Conservation (phyloP, 2,797 vertebrate species). For the Cirrhinus molitorella region DNA sequence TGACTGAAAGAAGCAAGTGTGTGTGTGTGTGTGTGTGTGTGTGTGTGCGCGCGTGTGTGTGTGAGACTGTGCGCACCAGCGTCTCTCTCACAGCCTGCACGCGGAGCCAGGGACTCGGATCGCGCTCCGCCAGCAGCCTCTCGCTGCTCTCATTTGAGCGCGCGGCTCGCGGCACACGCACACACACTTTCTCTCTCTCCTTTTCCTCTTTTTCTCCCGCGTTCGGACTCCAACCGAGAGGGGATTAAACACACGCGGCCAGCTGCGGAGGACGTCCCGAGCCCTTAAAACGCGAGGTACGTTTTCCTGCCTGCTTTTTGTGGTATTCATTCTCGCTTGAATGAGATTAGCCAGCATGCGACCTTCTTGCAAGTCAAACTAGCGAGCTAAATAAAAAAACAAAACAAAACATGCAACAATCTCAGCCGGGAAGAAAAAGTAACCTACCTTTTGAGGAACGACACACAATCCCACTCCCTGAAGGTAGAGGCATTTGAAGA, state of each 20-base stretch:
- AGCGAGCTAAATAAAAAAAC: slow-evolving; percentile 64
- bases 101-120: slow-evolving; percentile 80
- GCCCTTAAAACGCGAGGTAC: slow-evolving; percentile 70
- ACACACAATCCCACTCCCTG: slow-evolving; percentile 89
- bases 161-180: slow-evolving; percentile 59
- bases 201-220: slow-evolving; percentile 70
- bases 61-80: slow-evolving; percentile 52
- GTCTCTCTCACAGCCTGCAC: slow-evolving; percentile 63
- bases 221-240: slow-evolving; percentile 80
- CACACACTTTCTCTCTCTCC: slow-evolving; percentile 57
- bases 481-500: slow-evolving; percentile 93
- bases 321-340: slow-evolving; percentile 73
- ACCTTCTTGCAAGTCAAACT: slow-evolving; percentile 76
- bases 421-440: slow-evolving; percentile 69
- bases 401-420: slow-evolving; percentile 24
- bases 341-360: slow-evolving; percentile 82
- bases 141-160: slow-evolving; percentile 58
- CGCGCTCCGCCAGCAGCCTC: slow-evolving; percentile 66
- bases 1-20: slow-evolving; percentile 41
- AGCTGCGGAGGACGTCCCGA: slow-evolving; percentile 47
- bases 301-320: slow-evolving; percentile 86
- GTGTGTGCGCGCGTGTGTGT: slow-evolving; percentile 55
- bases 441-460: slow-evolving; percentile 95
- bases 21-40: slow-evolving; percentile 57
- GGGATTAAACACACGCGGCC: slow-evolving; percentile 74